These are phyloP conservation scores for Zonitis immaculata DNA, from an alignment of 2,888 invertebrate genomes.

Conservation along the genomic window DNA sequence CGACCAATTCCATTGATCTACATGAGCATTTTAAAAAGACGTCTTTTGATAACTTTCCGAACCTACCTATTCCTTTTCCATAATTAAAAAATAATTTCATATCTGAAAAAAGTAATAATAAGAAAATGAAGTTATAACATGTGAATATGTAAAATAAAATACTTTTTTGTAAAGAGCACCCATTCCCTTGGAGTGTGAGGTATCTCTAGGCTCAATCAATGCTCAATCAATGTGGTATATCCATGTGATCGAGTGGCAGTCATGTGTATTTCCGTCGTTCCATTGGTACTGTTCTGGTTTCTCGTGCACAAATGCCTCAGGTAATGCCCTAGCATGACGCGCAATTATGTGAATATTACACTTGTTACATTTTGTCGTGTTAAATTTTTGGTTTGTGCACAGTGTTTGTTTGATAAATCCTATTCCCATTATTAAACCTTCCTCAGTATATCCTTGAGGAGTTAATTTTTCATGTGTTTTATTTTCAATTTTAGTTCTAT, in stretches of 20 bases:
- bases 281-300: conserved; percentile 44
- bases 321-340: conserved; percentile 47
- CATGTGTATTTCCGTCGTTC: conserved; percentile 39
- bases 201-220: conserved; percentile 40
- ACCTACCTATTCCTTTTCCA: conserved; percentile 10
- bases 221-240: conserved; percentile 41
- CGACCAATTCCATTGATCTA: conserved; percentile 19
- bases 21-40: conserved; percentile 16
- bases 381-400: conserved; percentile 7
- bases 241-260: conserved; percentile 40
- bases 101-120: conserved; percentile 11
- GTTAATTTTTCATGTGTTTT: neutral
- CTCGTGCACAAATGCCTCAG: conserved; percentile 44
- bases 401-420: conserved; percentile 4
- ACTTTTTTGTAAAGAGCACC: conserved; percentile 45
- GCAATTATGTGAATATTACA: conserved; percentile 35
- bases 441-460: neutral
- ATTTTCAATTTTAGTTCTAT: neutral
- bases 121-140: conserved; percentile 18
- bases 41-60: conserved; percentile 14
- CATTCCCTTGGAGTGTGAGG: conserved; percentile 44
- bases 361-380: conserved; percentile 40
- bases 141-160: conserved; percentile 40
- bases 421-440: neutral
- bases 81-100: conserved; percentile 15